Conservation (phyloP, 2,113 vertebrate genomes). For the Thamnophis sirtalis region DNA sequence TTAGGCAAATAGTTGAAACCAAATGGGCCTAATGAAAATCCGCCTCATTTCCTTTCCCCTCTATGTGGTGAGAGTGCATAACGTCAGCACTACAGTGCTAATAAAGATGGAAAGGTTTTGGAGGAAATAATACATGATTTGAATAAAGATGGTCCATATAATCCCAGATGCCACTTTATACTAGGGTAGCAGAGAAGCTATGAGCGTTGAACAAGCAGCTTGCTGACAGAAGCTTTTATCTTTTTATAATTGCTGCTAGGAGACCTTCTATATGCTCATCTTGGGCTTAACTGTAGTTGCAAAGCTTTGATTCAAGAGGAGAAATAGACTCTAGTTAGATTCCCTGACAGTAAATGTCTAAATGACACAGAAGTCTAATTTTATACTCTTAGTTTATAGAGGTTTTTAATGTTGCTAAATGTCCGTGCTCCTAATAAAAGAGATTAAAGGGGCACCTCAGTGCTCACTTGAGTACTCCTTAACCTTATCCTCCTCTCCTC, state of each 20-base stretch:
- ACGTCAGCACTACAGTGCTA: background rate
- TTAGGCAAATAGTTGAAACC: background rate
- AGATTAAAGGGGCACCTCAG: constrained; percentile 16
- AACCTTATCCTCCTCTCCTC: constrained; percentile 2
- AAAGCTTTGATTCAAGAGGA: constrained; percentile 1
- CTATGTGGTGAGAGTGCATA: background rate
- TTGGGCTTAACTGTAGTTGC: background rate
- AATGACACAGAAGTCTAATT: constrained; percentile 24
- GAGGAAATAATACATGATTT: background rate
- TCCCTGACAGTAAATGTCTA: background rate
- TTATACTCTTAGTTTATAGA: constrained; percentile 23
- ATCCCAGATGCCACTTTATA: background rate
- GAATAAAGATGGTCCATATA: background rate
- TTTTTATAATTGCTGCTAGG: background rate
- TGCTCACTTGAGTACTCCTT: constrained; percentile 13
- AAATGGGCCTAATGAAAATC: background rate
- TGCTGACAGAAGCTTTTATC: background rate
- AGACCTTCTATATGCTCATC: background rate
- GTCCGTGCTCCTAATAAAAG: constrained; percentile 14
- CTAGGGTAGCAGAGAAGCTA: background rate
- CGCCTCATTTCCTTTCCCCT: background rate
- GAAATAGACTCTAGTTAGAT: background rate
- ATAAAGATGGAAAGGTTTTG: background rate
- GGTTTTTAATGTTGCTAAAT: constrained; percentile 21
- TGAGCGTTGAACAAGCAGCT: background rate